Evolutionary conservation across 2,113 vertebrate species (phyloP).

Genomic region (Strigops habroptila): DNA sequence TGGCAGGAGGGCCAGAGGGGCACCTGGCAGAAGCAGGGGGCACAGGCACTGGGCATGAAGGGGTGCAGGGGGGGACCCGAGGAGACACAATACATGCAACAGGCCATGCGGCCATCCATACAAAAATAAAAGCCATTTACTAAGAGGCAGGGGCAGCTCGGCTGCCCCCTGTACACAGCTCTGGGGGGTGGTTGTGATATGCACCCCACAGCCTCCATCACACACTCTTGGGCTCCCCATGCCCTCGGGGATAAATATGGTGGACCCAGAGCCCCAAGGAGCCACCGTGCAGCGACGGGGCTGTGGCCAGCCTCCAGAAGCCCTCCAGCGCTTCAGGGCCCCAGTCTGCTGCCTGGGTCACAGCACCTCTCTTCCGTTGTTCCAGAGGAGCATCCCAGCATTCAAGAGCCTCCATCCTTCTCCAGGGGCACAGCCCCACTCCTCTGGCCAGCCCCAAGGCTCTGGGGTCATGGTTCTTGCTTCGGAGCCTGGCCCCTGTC

Average conservation of each 20-base stretch:
- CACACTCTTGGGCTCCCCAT: neutral
- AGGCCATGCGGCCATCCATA: neutral
- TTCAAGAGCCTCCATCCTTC: constrained; percentile 2
- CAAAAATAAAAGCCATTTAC: constrained; percentile 69
- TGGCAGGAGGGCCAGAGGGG: neutral
- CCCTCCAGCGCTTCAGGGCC: neutral
- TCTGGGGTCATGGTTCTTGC: neutral
- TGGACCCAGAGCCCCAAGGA: neutral
- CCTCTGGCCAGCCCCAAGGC: constrained; percentile 4
- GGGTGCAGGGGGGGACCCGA: neutral
- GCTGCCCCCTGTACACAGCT: constrained; percentile 47
- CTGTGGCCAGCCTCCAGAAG: neutral
- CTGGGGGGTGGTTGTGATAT: neutral
- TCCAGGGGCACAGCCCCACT: constrained; percentile 15
- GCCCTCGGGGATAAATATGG: neutral
- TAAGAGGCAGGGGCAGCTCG: constrained; percentile 27
- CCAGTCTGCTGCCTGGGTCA: neutral
- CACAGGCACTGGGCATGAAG: neutral
- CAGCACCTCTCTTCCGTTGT: neutral
- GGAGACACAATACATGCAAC: neutral
- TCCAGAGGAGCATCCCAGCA: neutral
- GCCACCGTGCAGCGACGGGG: neutral
- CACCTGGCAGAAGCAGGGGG: neutral
- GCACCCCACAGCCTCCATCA: neutral
- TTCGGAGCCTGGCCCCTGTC: neutral